These are phyloP conservation scores for Opisthograptis luteolata DNA, from an alignment of 2,888 invertebrate species.

Conservation along the genomic window DNA sequence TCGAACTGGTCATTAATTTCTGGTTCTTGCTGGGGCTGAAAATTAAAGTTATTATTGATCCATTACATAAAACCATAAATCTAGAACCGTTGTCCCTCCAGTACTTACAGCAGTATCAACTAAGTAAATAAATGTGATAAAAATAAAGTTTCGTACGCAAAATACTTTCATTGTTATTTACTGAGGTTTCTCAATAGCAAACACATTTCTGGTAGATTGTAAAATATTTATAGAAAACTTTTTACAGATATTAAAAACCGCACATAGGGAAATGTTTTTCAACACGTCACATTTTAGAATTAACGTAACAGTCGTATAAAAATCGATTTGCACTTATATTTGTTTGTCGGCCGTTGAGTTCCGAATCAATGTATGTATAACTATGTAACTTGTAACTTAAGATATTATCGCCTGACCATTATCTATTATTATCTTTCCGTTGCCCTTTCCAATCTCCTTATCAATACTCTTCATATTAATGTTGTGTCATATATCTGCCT, in stretches of 20 bases:
- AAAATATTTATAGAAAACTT: slow-evolving; percentile 1
- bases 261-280: too few species aligned
- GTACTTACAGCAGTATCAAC: slow-evolving; percentile 27
- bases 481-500: too few species aligned
- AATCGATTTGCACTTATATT: neutral
- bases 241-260: neutral
- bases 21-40: slow-evolving; percentile 56
- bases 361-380: too few species aligned
- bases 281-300: too few species aligned
- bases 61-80: neutral
- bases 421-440: too few species aligned
- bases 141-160: slow-evolving; percentile 9
- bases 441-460: too few species aligned
- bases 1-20: slow-evolving; percentile 61
- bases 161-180: slow-evolving; percentile 25
- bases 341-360: neutral
- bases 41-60: neutral
- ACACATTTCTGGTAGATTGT: slow-evolving; percentile 15
- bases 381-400: too few species aligned
- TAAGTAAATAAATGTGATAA: slow-evolving; percentile 12
- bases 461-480: too few species aligned
- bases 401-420: too few species aligned
- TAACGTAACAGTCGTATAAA: neutral
- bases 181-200: slow-evolving; percentile 8
- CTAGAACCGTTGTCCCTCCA: neutral